Conservation (phyloP, 2,888 invertebrate genomes). For the Alitta virens region DNA sequence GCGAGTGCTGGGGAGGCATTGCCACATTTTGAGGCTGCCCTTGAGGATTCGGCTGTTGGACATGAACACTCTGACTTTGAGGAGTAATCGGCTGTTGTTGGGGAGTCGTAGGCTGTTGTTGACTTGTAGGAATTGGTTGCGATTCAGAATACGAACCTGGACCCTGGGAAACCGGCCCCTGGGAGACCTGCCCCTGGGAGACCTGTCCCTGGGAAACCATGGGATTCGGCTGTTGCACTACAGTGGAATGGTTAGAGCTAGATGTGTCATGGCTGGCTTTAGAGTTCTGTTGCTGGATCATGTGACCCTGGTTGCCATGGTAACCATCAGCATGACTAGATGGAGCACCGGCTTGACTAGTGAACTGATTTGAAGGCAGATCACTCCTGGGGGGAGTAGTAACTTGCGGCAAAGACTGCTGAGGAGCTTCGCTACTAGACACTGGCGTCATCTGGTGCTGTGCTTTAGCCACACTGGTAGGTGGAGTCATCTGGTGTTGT, state of each 20-base stretch:
- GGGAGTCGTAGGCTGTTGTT: not conserved
- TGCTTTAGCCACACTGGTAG: not conserved
- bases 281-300: not conserved
- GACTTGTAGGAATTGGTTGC: not conserved
- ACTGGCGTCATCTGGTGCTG: not conserved
- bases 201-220: not conserved
- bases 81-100: not conserved
- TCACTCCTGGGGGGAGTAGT: not conserved
- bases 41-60: slow-evolving; percentile 1
- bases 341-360: not conserved
- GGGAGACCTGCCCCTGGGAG: too few species aligned
- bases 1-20: slow-evolving; percentile 2
- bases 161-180: too few species aligned
- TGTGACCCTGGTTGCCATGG: too few species aligned
- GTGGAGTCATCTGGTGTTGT: not conserved
- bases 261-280: not conserved
- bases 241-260: not conserved
- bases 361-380: not conserved
- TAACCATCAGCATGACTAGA: too few species aligned
- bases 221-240: slow-evolving; percentile 1
- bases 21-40: not conserved
- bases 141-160: too few species aligned
- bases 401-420: not conserved
- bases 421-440: not conserved
- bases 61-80: slow-evolving; percentile 2